Evolutionary conservation across 2,113 vertebrate genomes (phyloP).

Genomic region (Heteronetta atricapilla): DNA sequence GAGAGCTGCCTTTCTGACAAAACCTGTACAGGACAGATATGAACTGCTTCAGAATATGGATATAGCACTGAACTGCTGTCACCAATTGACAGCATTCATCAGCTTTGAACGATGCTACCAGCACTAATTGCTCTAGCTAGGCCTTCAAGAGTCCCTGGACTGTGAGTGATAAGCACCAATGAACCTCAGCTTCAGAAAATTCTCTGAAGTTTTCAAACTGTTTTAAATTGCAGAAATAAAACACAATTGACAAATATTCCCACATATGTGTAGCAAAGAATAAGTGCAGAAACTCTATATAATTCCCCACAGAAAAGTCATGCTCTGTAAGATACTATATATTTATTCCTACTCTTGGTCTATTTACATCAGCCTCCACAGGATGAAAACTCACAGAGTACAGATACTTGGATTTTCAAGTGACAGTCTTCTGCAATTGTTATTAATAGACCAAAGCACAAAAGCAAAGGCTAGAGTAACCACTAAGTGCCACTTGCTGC

Average conservation of each 20-base stretch:
- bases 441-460: background rate
- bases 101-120: background rate
- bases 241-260: background rate
- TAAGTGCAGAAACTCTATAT: background rate
- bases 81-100: background rate
- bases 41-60: background rate
- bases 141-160: background rate
- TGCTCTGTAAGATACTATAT: background rate
- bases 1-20: background rate
- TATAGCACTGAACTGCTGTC: background rate
- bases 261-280: background rate
- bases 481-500: background rate
- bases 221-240: background rate
- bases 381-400: background rate
- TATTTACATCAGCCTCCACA: background rate
- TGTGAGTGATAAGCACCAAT: background rate
- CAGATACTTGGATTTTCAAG: background rate
- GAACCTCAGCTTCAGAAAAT: constrained; percentile 8
- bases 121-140: constrained; percentile 5
- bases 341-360: background rate
- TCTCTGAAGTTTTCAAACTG: background rate
- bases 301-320: background rate
- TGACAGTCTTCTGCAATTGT: background rate
- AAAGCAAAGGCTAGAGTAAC: background rate
- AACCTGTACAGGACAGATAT: background rate